Base-by-base conservation (phyloP, 2,888 invertebrate genomes). In the Drosophila bunnanda region DNA sequence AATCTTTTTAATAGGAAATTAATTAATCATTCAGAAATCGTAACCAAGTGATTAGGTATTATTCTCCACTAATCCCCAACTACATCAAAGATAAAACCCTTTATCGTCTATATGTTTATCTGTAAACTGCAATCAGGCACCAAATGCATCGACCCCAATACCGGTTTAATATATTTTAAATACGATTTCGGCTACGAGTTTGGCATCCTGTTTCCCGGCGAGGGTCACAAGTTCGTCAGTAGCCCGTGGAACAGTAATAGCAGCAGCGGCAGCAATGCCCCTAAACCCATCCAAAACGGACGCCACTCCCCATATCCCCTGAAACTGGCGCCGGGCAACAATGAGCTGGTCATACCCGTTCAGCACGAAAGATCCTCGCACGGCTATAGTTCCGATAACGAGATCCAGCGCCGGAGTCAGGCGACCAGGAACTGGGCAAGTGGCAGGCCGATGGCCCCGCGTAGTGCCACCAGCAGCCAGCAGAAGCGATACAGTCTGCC, bases 101-200 rank as follows among this genome's bases (percentile, higher is more conserved):
- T 7, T 61, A 34, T 59, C 13, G 48, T 72, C 36, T 50, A 43
- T 43, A 44, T 57, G 39, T 52, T 46, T 41, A 32, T 53, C 30
- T 72, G 39, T 52, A 64, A 75, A 59, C 50, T 20, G 20, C 1
- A 73, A 65, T 59, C 90, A 96, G 96, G 96, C 91, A 95, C 95
- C 78, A 96, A 96, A 92, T 95, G 95, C 92, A 94, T 95, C 90
- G 96, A 96, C 91, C 95, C 95, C 77, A 95, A 95, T 88, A 95
- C 95, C 54, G 96, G 96, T 79, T 93, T 96, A 71, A 95, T 96
- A 89, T 96, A 96, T 93, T 96, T 96, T 94, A 96, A 96, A 93
- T 96, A 96, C 91, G 96, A 96, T 93, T 96, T 96, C 89, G 96
- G 96, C 81, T 96, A 96, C 91, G 96, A 96, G 91, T 96, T 96